Evolutionary conservation across 2,888 invertebrate genomes (phyloP), one percentile per base, ranked within the genome.

Genomic region (Augochlorella aurata): DNA sequence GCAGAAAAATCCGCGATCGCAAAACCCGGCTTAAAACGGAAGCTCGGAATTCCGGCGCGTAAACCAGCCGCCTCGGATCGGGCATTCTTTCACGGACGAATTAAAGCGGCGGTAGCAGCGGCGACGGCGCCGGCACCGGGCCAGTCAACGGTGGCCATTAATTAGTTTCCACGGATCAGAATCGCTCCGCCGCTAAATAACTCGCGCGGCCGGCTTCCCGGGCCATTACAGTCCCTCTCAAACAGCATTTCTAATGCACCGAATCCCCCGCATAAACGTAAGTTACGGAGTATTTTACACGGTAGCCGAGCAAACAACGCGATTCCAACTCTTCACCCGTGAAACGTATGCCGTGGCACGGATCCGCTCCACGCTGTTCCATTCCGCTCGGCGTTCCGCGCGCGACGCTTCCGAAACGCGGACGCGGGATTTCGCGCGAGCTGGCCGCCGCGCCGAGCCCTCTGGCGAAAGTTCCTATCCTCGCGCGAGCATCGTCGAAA

Each of bases 241-340:
- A 49, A n/a, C 68, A 52, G 14, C 52, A 18, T 68, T 63, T 49
- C 69, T 79, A 78, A 80, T 80, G 69, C 73, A n/a, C 18, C 54
- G 45, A 65, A 67, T 72, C 67, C 49, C n/a, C 24, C 24, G 50
- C 66, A 18, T 52, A 67, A 79, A 71, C 50, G 61, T 50, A 66
- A 79, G 74, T 79, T 79, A 61, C 58, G 38, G 65, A 58, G 70
- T 79, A 47, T 66, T 81, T 81, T 67, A 47, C 70, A 66, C 29
- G 69, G 58, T 24, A n/a, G 47, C 49, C 45, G n/a, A 44, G 70
- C 66, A 69, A 79, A 79, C 66, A 66, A 14, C 54, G 74, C n/a
- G 66, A 81, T 79, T 70, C 73, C 29, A 61, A 77, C 67, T 29
- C 50, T 49, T 74, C 49, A n/a, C 58, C 50, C 70, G 76, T 70